Evolutionary conservation across 2,113 vertebrate genomes (phyloP), one percentile per base, ranked within the genome.

Genomic region (Scopus umbretta): DNA sequence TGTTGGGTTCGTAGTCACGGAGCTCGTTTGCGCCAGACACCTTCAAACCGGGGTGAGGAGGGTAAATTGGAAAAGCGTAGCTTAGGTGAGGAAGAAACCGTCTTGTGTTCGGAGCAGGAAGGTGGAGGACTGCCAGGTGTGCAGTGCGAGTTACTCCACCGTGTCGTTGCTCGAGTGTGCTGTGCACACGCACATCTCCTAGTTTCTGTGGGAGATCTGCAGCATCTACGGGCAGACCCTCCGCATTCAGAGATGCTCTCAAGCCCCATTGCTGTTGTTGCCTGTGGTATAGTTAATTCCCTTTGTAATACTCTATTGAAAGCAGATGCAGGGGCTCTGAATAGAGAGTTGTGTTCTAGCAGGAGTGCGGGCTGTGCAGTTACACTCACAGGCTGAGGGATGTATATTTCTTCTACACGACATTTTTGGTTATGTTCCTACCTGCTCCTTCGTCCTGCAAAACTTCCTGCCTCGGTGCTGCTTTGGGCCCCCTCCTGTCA

Each of bases 311-410:
- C 18, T 73, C 66, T 47, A 83, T 89, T 91, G 49, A 78, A 95
- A 94, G 55, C 95, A 97, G 92, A 94, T 92, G 71, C 79, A 74
- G 84, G 23, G 20, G 15, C 43, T 88, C 76, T 82, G 52, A 94
- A 79, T 1, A 34, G 42, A 80, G 52, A 72, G 27, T 22, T 92
- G 71, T 82, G 85, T 94, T 72, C 84, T 56, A n/a, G 78, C 4
- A 9, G 45, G n/a, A 61, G 27, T 22, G 47, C 68, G 76, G 65
- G 52, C 65, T 72, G 21, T 71, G 61, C 47, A n/a, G 42, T 74
- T 71, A 62, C 23, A 59, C 40, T 71, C 0, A 0, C 20, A 78
- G 65, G 52, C 52, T 61, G 81, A 79, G 34, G 23, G 84, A 49
- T 34, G 42, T 72, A 7, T 53, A 9, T 67, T 70, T 23, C 42